Conservation (phyloP, 2,113 vertebrate species). For the Peromyscus californicus region DNA sequence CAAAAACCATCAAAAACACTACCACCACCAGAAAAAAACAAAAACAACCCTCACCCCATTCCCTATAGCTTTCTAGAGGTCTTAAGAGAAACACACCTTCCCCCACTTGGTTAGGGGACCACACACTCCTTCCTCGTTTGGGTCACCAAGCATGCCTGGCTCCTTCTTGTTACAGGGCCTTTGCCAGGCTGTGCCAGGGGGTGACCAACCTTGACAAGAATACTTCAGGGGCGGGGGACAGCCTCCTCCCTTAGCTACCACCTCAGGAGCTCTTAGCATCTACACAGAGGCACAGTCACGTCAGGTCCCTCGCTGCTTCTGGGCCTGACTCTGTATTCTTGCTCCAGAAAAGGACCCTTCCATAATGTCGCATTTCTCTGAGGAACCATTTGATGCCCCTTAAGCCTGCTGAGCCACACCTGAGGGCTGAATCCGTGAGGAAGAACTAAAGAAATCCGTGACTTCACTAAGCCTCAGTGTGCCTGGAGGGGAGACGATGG, state of each 20-base stretch:
- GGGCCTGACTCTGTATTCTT: not conserved
- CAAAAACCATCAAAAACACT: not conserved
- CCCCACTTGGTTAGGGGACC: not conserved
- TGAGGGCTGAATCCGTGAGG: not conserved
- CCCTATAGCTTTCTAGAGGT: not conserved
- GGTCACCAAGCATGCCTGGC: not conserved
- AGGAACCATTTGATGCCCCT: not conserved
- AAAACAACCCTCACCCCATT: not conserved
- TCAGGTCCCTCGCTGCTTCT: not conserved
- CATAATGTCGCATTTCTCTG: conserved; percentile 12
- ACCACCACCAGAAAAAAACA: not conserved
- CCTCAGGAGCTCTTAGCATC: not conserved
- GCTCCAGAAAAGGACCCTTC: not conserved
- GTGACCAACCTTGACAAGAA: not conserved
- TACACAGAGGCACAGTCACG: not conserved
- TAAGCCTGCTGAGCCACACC: not conserved
- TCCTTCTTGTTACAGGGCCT: not conserved
- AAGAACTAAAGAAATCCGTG: not conserved
- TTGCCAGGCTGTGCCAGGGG: not conserved
- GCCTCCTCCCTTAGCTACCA: not conserved
- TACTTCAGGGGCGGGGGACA: not conserved
- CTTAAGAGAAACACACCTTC: not conserved
- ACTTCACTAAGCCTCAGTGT: not conserved
- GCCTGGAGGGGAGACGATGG: not conserved
- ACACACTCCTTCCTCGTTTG: not conserved